A percentile compares a stretch with the other conserved stretches of the same genome.
Conservation (phyloP, 1,140 invertebrate species). For the Carcinoscorpius rotundicauda region DNA sequence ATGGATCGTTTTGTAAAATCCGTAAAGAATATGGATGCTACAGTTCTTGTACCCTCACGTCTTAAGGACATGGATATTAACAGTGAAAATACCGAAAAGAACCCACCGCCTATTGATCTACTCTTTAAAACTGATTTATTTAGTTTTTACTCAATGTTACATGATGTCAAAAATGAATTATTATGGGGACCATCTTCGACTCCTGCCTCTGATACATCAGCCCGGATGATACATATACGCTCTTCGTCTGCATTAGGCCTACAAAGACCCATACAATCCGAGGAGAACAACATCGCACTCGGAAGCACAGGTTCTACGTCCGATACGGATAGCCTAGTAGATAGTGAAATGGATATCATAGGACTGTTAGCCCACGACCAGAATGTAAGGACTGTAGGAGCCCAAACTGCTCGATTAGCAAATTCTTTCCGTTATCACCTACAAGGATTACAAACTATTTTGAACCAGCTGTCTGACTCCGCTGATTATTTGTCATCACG, state of each 20-base stretch:
- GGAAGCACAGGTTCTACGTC: conserved; percentile 21
- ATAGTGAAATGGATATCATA: conserved; percentile 12
- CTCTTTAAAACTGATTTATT: conserved; percentile 54
- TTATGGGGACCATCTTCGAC: conserved; percentile 49
- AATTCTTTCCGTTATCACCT: conserved; percentile 57
- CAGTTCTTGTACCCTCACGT: conserved; percentile 70
- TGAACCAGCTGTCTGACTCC: conserved; percentile 65
- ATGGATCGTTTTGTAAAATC: conserved; percentile 79
- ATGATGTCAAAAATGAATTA: conserved; percentile 65
- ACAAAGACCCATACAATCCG: no score
- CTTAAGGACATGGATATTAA: conserved; percentile 62
- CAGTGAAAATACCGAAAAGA: conserved; percentile 32
- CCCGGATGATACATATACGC: conserved; percentile 25
- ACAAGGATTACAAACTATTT: conserved; percentile 58
- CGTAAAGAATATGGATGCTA: conserved; percentile 78
- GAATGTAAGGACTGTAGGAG: background rate
- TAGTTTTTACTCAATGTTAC: conserved; percentile 67
- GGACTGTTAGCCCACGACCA: conserved; percentile 23
- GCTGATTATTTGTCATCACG: conserved; percentile 66
- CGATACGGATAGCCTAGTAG: conserved; percentile 25
- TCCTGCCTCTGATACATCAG: conserved; percentile 23
- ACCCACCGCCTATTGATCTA: conserved; percentile 22
- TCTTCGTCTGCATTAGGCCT: no score
- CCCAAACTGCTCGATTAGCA: conserved; percentile 35
- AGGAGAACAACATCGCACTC: conserved; percentile 7